Percentiles rank a stretch among this genome's conserved stretches.
phyloP scores from a whole-genome alignment of 2,797 vertebrate genomes.

The Chrysolophus pictus region DNA sequence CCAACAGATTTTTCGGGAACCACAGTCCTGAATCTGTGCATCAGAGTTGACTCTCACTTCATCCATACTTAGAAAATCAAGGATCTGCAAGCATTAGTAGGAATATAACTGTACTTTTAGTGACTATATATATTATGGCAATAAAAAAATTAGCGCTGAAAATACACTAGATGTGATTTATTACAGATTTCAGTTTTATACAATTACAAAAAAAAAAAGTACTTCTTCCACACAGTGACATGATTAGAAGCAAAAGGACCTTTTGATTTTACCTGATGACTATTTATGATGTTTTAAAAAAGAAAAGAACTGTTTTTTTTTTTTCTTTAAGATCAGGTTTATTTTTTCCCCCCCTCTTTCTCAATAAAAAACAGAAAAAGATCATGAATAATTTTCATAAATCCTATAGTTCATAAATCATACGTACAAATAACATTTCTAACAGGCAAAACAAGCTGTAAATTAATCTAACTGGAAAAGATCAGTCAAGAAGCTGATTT shows the following conservation, averaged over 20 bases:
- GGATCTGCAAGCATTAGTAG: slow-evolving; percentile 81
- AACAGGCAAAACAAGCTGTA: neutral
- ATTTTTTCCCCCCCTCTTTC: neutral
- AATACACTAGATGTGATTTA: neutral
- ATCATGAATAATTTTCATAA: neutral
- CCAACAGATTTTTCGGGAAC: slow-evolving; percentile 95
- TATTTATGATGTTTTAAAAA: neutral
- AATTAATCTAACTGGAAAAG: neutral
- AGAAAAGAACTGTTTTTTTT: neutral
- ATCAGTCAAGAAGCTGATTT: neutral
- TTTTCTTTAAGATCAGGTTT: too few relatives aligned
- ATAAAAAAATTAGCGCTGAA: neutral
- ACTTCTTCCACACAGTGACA: neutral
- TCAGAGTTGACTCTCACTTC: slow-evolving; percentile 84
- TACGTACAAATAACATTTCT: neutral
- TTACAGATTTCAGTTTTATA: neutral
- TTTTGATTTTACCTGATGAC: neutral
- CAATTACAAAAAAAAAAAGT: neutral
- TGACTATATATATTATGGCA: neutral
- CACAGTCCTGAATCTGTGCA: slow-evolving; percentile 82
- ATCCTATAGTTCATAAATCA: neutral
- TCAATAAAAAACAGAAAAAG: neutral
- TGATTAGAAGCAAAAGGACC: neutral
- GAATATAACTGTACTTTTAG: neutral
- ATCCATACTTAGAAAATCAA: slow-evolving; percentile 90